These are phyloP conservation scores for Drosophila orena DNA, from an alignment of 1,140 invertebrate genomes.

Conservation along the genomic window DNA sequence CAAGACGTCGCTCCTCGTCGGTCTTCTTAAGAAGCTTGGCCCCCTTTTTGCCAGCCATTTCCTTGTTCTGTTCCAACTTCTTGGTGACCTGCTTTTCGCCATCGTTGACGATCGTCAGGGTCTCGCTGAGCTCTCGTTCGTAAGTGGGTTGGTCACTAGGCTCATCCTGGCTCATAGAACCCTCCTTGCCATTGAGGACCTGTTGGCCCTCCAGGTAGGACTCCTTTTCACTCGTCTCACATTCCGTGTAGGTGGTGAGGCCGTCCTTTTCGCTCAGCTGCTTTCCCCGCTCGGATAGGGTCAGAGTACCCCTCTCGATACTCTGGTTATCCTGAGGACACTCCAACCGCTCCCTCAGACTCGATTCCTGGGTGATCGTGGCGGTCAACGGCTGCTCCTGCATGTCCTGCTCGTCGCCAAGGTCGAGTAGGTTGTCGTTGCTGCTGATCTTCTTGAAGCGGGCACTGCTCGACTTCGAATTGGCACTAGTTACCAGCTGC, in stretches of 20 bases:
- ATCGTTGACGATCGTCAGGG: slow-evolving; percentile 65
- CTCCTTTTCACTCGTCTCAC: slow-evolving; percentile 70
- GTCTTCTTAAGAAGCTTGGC: slow-evolving; percentile 74
- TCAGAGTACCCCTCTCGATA: slow-evolving; percentile 83
- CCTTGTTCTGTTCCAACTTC: slow-evolving; percentile 66
- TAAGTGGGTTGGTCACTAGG: slow-evolving; percentile 35
- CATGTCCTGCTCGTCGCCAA: slow-evolving; percentile 59
- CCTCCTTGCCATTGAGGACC: slow-evolving; percentile 30
- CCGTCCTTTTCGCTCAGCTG: slow-evolving; percentile 64
- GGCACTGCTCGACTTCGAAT: slow-evolving; percentile 73
- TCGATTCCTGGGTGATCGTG: slow-evolving; percentile 77
- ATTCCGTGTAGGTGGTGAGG: slow-evolving; percentile 67
- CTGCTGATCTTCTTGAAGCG: slow-evolving; percentile 81
- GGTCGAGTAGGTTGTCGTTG: slow-evolving; percentile 77
- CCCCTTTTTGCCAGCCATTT: slow-evolving; percentile 60
- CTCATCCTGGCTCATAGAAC: slow-evolving; percentile 1
- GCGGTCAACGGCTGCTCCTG: slow-evolving; percentile 80
- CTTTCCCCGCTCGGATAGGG: slow-evolving; percentile 84
- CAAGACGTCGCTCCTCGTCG: slow-evolving; percentile 73
- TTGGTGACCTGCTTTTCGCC: slow-evolving; percentile 74
- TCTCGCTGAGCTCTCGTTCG: slow-evolving; percentile 67
- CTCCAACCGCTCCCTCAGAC: slow-evolving; percentile 73
- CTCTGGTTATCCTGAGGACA: slow-evolving; percentile 84
- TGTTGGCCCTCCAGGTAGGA: slow-evolving; percentile 68
- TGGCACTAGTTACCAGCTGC: slow-evolving; percentile 71